These are phyloP conservation scores for Diaphora mendica DNA, from an alignment of 2,888 invertebrate species.

Conservation along the genomic window DNA sequence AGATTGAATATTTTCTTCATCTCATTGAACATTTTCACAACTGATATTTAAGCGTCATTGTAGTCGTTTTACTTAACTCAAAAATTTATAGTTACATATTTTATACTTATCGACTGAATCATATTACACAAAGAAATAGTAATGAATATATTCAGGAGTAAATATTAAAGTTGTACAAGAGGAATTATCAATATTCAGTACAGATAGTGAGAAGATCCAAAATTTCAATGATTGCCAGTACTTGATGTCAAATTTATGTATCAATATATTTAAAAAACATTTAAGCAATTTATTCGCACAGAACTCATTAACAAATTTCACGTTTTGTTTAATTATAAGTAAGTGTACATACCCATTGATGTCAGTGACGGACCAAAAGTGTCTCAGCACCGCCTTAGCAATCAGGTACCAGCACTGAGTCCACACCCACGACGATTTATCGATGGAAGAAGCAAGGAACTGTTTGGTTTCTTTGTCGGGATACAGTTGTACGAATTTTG, in stretches of 20 bases:
- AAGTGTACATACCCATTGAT: conserved; percentile 92
- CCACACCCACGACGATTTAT: conserved; percentile 94
- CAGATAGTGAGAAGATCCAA: background rate
- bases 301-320: background rate
- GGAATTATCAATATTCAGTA: background rate
- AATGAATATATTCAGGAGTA: conserved; percentile 1
- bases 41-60: background rate
- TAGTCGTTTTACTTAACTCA: background rate
- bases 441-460: conserved; percentile 91
- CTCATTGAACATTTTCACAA: conserved; percentile 19
- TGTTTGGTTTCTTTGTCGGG: conserved; percentile 91
- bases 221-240: background rate
- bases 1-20: conserved; percentile 25
- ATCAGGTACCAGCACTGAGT: conserved; percentile 96
- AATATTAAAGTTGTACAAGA: background rate
- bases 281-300: background rate
- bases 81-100: too few relatives aligned
- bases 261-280: background rate
- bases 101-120: background rate
- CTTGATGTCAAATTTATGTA: background rate
- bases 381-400: conserved; percentile 93
- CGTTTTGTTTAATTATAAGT: background rate
- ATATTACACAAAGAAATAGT: background rate
- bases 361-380: conserved; percentile 97
- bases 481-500: conserved; percentile 88